Conservation (phyloP, 2,888 invertebrate genomes). For the Apodemia zela region DNA sequence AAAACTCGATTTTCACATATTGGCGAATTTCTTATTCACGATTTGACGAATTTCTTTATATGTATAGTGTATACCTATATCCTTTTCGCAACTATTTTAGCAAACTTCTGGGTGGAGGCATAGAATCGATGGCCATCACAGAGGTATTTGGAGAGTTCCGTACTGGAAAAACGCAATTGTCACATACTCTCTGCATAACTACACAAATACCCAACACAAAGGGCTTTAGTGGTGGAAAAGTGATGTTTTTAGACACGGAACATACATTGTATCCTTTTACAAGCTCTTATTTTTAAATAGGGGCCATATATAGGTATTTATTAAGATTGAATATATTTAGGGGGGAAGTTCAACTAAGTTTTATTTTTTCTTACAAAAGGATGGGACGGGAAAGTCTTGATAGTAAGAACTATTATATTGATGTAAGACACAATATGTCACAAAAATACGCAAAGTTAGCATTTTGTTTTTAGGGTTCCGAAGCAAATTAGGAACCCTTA, state of each 20-base stretch:
- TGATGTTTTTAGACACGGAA: slow-evolving; percentile 90
- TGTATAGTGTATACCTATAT: background rate
- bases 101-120: slow-evolving; percentile 87
- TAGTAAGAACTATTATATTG: too few species aligned
- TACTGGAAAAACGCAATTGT: slow-evolving; percentile 90
- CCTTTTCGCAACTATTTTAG: slow-evolving; percentile 51
- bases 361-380: too few species aligned
- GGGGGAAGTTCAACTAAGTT: too few species aligned
- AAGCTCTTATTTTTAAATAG: too few species aligned
- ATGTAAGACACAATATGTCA: too few species aligned
- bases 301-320: too few species aligned
- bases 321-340: too few species aligned
- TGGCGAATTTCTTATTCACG: background rate
- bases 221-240: slow-evolving; percentile 88
- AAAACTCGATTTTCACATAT: background rate
- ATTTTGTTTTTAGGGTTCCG: too few species aligned
- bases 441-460: too few species aligned
- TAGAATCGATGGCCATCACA: slow-evolving; percentile 92
- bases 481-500: too few species aligned
- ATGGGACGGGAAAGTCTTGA: too few species aligned
- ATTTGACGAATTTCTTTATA: background rate
- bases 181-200: slow-evolving; percentile 89
- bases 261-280: slow-evolving; percentile 89
- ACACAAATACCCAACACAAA: slow-evolving; percentile 85
- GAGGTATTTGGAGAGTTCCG: slow-evolving; percentile 92